Evolutionary conservation across 2,113 vertebrate species (phyloP), one percentile per base, ranked within the genome.

Genomic region (Eulacestoma nigropectus): DNA sequence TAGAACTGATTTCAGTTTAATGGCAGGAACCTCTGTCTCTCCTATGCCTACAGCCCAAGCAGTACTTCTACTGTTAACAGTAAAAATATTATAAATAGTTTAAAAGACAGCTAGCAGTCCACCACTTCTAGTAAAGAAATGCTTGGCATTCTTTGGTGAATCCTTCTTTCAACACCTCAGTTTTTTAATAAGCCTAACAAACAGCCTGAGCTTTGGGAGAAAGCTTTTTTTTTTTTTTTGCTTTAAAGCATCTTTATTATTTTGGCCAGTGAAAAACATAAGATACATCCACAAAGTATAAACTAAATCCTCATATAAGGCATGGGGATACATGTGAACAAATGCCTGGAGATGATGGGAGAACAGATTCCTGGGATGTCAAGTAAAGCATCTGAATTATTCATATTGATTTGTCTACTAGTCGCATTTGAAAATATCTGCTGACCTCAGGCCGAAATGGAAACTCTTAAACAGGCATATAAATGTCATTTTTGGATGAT

Each of bases 361-460:
- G 70, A 83, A 29, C 39, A 70, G 75, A 72, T 68, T 75, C 52
- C 32, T 72, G 41, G 37, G 74, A 27, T 35, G 53, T 64, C 73
- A 86, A 65, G 30, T 46, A 16, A 85, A 78, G 50, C 30, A 68
- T 70, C 44, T 72, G 60, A 81, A 70, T 88, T 94, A 82, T 78
- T 90, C 81, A 76, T 78, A 39, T 49, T 94, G 88, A 14, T 94
- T 90, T 91, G 65, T 89, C 57, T 35, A 16, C 53, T 62, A 76
- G 60, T 25, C 8, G 8, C 50, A 30, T 93, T 92, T 89, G 67
- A 57, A 95, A 93, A 52, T 62, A 76, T 47, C 80, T 90, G 2
- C 76, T 64, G 69, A 96, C 92, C 73, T 81, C 77, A 35, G 74
- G 88, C 84, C 90, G 76, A 92, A 90, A 87, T 84, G 60, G 64